Conservation (phyloP, 2,113 vertebrate genomes). For the Sisor rabdophorus region DNA sequence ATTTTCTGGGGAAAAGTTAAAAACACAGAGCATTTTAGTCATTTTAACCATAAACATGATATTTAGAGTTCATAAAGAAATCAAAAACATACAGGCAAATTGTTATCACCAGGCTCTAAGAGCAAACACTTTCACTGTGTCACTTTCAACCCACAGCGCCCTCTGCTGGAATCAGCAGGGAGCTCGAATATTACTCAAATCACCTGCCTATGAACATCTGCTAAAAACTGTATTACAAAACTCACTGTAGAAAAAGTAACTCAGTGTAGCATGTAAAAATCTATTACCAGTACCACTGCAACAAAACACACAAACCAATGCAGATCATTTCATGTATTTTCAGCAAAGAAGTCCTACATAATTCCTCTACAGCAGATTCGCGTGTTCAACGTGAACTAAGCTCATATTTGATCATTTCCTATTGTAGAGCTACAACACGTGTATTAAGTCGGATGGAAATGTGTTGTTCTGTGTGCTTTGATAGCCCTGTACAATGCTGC, state of each 20-base stretch:
- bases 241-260: neutral
- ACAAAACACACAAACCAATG: no score
- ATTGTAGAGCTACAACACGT: no score
- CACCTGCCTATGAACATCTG: neutral
- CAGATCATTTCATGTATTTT: no score
- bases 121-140: neutral
- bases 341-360: neutral
- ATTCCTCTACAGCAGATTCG: neutral
- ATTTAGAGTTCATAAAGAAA: neutral
- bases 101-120: neutral
- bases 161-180: neutral
- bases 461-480: slow-evolving; percentile 69
- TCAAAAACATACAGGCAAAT: neutral
- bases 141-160: neutral
- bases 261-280: neutral
- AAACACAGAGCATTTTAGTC: no score
- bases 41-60: neutral
- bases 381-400: neutral
- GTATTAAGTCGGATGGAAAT: neutral
- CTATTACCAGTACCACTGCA: neutral
- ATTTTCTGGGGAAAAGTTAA: slow-evolving; percentile 78
- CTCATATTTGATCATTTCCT: neutral
- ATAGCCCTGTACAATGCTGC: slow-evolving; percentile 97
- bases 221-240: neutral
- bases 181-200: neutral